Percentiles rank a stretch among this genome's conserved stretches.
These are phyloP conservation scores for Typhlichthys subterraneus DNA, from an alignment of 2,797 vertebrate genomes.

Conservation along the genomic window DNA sequence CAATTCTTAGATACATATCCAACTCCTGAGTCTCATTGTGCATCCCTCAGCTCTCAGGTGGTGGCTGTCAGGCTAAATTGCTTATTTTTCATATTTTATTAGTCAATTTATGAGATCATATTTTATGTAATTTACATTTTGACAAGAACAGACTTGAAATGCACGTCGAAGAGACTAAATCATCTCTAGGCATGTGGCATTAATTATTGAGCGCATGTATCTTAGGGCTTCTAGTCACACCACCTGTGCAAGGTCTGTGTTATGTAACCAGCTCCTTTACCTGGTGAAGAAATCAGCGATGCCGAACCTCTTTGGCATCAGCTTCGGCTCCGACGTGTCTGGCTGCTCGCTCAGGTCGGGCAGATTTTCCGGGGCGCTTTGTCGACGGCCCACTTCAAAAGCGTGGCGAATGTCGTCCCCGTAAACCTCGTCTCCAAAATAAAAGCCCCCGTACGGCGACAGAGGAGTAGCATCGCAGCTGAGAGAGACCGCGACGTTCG, in stretches of 20 bases:
- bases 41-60: too few species aligned
- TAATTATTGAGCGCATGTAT: too few species aligned
- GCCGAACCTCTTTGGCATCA: constrained; percentile 77
- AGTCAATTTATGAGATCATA: too few species aligned
- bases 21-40: too few species aligned
- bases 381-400: constrained; percentile 83
- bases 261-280: constrained; percentile 53
- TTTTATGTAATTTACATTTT: too few species aligned
- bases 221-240: constrained; percentile 7
- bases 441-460: constrained; percentile 61
- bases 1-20: too few species aligned
- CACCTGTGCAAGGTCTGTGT: neutral
- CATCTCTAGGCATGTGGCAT: too few species aligned
- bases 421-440: constrained; percentile 61
- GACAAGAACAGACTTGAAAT: too few species aligned
- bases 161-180: too few species aligned
- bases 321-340: constrained; percentile 50
- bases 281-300: constrained; percentile 88
- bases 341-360: constrained; percentile 51
- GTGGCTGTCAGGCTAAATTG: too few species aligned
- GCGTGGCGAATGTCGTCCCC: constrained; percentile 75
- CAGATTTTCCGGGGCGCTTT: constrained; percentile 84
- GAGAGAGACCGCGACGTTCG: constrained; percentile 61
- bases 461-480: constrained; percentile 81
- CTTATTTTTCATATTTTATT: too few species aligned